Evolutionary conservation across 2,113 vertebrate genomes (phyloP).

Genomic region (Dolichotis patagonum): DNA sequence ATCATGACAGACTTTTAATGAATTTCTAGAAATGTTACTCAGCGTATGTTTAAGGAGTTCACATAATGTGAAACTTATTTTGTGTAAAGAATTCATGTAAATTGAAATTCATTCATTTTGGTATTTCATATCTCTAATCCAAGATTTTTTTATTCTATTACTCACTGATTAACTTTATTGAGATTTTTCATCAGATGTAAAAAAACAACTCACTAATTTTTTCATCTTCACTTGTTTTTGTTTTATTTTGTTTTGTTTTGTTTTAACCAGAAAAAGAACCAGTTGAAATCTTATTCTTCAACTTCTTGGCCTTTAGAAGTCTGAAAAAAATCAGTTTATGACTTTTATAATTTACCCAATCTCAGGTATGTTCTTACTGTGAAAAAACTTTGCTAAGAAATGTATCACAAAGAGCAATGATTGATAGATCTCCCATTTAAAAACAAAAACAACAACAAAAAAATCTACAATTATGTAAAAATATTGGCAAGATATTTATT

Average conservation of each 20-base stretch:
- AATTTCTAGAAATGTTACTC: background rate
- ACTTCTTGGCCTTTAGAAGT: background rate
- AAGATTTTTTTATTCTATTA: background rate
- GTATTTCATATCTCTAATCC: background rate
- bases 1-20: background rate
- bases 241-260: too few species aligned
- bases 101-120: background rate
- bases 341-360: background rate
- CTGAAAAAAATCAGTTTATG: background rate
- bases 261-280: background rate
- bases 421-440: background rate
- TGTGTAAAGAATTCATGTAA: background rate
- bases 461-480: background rate
- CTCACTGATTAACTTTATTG: background rate
- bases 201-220: fast-evolving
- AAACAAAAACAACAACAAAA: background rate
- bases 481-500: background rate
- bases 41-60: background rate
- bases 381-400: background rate
- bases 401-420: background rate
- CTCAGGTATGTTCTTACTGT: background rate
- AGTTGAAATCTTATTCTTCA: too few species aligned
- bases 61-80: background rate
- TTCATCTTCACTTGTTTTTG: background rate
- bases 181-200: background rate